Percentiles rank a stretch among this genome's conserved stretches.
Conservation (phyloP, 1,140 invertebrate species). For the Ceratina australensis region DNA sequence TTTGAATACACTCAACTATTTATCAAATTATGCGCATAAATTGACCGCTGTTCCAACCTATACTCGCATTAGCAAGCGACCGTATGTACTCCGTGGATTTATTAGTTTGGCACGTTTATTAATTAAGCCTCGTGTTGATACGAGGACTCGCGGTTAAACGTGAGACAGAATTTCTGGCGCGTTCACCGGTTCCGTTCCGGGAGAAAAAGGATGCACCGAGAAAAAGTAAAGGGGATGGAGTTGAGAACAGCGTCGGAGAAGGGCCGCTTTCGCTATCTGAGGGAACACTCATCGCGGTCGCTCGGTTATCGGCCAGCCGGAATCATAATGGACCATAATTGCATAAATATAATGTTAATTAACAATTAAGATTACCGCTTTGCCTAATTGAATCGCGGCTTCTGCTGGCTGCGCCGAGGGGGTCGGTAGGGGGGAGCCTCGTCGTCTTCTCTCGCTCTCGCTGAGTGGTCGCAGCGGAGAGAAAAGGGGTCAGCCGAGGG, state of each 20-base stretch:
- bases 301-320: conserved; percentile 62
- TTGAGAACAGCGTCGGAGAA: background rate
- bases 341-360: conserved; percentile 76
- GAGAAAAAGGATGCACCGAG: background rate
- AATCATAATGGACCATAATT: conserved; percentile 73
- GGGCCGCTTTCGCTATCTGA: conserved; percentile 47
- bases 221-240: background rate
- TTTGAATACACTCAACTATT: too few relatives aligned
- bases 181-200: too few relatives aligned
- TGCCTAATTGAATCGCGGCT: conserved; percentile 72
- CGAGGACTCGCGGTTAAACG: too few relatives aligned
- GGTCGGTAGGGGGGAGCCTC: background rate
- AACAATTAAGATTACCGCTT: conserved; percentile 73
- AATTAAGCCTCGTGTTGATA: too few relatives aligned
- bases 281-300: conserved; percentile 51
- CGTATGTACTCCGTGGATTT: too few relatives aligned
- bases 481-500: background rate
- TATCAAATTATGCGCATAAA: too few relatives aligned
- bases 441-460: too few relatives aligned
- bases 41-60: too few relatives aligned
- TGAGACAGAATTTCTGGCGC: too few relatives aligned
- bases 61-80: too few relatives aligned
- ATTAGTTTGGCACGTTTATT: too few relatives aligned
- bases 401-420: conserved; percentile 23
- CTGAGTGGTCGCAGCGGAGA: conserved; percentile 12